Evolutionary conservation across 2,888 invertebrate genomes (phyloP).

Genomic region (Baronia brevicornis): DNA sequence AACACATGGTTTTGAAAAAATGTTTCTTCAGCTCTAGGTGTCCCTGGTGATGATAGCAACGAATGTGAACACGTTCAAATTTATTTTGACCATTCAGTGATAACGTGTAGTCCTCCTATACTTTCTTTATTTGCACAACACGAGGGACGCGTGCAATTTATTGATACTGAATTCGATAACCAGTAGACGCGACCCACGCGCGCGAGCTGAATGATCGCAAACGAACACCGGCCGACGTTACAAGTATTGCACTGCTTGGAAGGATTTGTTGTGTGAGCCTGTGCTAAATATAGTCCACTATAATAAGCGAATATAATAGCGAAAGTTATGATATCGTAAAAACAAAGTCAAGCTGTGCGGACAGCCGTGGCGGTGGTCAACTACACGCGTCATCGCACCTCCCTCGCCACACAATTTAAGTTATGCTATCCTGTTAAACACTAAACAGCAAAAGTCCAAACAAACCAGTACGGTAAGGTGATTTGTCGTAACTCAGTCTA

Average conservation of each 20-base stretch:
- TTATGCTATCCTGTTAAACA: no score
- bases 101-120: constrained; percentile 49
- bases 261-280: constrained; percentile 50
- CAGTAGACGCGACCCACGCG: constrained; percentile 69
- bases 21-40: no score
- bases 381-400: constrained; percentile 47
- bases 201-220: constrained; percentile 25
- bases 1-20: no score
- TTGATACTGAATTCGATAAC: constrained; percentile 67
- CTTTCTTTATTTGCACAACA: constrained; percentile 63
- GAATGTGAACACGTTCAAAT: constrained; percentile 62
- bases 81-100: constrained; percentile 66
- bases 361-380: constrained; percentile 50
- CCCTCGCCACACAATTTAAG: constrained; percentile 12
- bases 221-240: constrained; percentile 41
- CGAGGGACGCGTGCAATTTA: constrained; percentile 68
- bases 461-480: no score
- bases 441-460: no score
- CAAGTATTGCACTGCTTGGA: constrained; percentile 52
- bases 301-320: no score
- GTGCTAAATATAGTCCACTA: constrained; percentile 66
- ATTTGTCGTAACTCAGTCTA: no score
- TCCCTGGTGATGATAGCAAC: no score
- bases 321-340: constrained; percentile 63
- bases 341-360: constrained; percentile 68